Conservation (phyloP, 1,140 invertebrate species). For the Centruroides sculpturatus region DNA sequence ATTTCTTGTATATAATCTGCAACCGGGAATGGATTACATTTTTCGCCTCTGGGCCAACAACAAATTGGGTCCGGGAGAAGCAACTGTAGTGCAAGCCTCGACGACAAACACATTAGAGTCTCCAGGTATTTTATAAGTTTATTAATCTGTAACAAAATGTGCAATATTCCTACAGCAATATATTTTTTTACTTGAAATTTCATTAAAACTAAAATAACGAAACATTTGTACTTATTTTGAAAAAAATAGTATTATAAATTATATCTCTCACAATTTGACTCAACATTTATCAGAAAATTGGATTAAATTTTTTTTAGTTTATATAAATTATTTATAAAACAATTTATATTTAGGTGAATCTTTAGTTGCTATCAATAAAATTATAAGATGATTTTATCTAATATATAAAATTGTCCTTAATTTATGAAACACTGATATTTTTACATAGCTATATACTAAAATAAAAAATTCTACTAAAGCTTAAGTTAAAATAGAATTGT, state of each 20-base stretch:
- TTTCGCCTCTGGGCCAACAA: slow-evolving; percentile 80
- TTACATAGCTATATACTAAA: no score
- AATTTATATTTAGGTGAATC: no score
- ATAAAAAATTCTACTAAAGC: no score
- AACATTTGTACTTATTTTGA: background rate
- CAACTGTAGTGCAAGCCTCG: slow-evolving; percentile 53
- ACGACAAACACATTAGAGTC: slow-evolving; percentile 56
- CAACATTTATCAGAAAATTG: no score
- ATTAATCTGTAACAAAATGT: background rate
- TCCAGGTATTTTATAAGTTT: slow-evolving; percentile 41
- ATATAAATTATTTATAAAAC: no score
- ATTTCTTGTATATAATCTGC: slow-evolving; percentile 69
- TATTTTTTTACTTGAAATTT: background rate
- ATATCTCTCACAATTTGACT: no score
- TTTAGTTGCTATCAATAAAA: no score
- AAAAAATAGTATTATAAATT: background rate
- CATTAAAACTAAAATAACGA: background rate
- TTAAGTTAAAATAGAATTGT: no score
- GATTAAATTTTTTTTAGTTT: no score
- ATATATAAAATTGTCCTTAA: no score
- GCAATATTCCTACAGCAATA: background rate
- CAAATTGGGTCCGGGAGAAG: slow-evolving; percentile 54
- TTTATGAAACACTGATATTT: no score
- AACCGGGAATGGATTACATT: slow-evolving; percentile 67
- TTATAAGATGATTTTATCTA: no score